These are phyloP conservation scores for Gobio occitaniae DNA, from an alignment of 2,797 vertebrate species.

Conservation along the genomic window DNA sequence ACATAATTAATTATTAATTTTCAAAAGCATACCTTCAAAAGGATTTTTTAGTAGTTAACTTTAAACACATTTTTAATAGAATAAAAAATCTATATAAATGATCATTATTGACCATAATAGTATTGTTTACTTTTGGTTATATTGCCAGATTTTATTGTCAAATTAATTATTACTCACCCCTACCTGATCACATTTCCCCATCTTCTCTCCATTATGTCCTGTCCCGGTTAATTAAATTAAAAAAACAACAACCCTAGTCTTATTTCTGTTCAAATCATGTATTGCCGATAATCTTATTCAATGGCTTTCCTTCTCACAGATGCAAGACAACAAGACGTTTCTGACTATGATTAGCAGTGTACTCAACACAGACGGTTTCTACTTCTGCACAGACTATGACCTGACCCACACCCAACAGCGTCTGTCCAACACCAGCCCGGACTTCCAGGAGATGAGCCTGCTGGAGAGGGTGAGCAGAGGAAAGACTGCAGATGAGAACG, in stretches of 20 bases:
- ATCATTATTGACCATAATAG: background rate
- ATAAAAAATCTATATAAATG: background rate
- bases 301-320: constrained; percentile 70
- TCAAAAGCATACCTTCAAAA: background rate
- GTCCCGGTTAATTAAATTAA: background rate
- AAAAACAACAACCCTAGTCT: background rate
- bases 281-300: background rate
- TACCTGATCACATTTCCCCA: background rate
- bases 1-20: background rate
- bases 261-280: background rate
- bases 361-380: constrained; percentile 94
- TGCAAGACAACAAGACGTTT: constrained; percentile 96
- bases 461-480: constrained; percentile 90
- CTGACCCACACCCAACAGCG: constrained; percentile 95
- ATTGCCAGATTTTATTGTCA: background rate
- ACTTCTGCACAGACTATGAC: constrained; percentile 95
- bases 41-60: background rate
- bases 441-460: constrained; percentile 98
- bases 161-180: background rate
- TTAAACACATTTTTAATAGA: background rate
- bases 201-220: background rate
- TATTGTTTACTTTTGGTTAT: background rate
- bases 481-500: background rate
- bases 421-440: constrained; percentile 93
- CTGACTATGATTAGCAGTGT: constrained; percentile 93